phyloP scores from a whole-genome alignment of 2,888 invertebrate genomes.

The Rhopalosiphum nymphaeae region DNA sequence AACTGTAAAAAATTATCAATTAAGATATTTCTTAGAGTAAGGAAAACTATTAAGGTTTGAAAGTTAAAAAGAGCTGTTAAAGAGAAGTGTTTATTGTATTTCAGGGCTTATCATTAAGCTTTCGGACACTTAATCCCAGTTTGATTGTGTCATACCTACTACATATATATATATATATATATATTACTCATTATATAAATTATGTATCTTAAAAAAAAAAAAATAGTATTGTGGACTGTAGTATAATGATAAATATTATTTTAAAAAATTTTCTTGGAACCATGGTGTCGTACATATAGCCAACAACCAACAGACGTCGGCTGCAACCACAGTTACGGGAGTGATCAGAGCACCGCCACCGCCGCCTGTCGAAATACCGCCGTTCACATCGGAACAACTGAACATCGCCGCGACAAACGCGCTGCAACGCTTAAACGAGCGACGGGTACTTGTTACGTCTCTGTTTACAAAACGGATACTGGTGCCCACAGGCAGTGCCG shows the following conservation, averaged over 20 bases:
- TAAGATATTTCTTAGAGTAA: neutral
- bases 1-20: neutral
- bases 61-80: neutral
- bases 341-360: conserved; percentile 70
- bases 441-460: conserved; percentile 68
- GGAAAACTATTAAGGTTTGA: neutral
- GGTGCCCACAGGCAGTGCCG: conserved; percentile 69
- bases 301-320: conserved; percentile 38
- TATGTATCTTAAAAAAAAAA: neutral
- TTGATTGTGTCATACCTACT: neutral
- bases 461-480: conserved; percentile 69
- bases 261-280: neutral
- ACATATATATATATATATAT: too few species aligned
- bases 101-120: neutral
- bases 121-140: neutral
- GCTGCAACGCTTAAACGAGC: conserved; percentile 69
- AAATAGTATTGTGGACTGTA: neutral
- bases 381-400: conserved; percentile 69
- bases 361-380: conserved; percentile 70
- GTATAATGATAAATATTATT: neutral
- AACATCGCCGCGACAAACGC: conserved; percentile 69
- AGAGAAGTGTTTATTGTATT: neutral
- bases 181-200: neutral
- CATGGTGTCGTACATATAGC: neutral
- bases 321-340: conserved; percentile 67